Base-by-base conservation (phyloP, 2,113 vertebrate genomes). In the Recurvirostra avosetta region DNA sequence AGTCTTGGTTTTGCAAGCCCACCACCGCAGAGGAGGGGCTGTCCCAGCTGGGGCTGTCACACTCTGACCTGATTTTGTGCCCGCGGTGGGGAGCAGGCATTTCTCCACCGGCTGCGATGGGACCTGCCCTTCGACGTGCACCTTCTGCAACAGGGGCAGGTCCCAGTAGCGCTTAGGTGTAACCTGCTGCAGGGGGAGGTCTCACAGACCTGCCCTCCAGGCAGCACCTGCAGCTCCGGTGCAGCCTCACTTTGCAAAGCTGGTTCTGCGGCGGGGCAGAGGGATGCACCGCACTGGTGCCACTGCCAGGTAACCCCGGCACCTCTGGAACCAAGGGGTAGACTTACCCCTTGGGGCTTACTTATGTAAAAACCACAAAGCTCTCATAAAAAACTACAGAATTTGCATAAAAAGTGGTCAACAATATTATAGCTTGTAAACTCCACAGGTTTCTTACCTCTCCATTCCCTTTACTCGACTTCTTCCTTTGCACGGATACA, bases 181-280 rank as follows among this genome's bases (percentile, higher is more conserved):
- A 56, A 68, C 27, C 49, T 75, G 34, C 25, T 38, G 36, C 32
- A 4, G 0, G 0, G 29, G n/a, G 30, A 90, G 15, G 18, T 38
- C 52, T 55, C 2, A 2, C 32, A 91, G 50, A 55, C 16, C n/a
- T 84, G 45, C 17, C 8, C 68, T 45, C 17, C 25, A 27, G 27
- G n/a, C 59, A 79, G 38, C 19, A 14, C 34, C 20, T 8, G 4
- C 8, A 18, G 29, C 41, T 73, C 55, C 0, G 1, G 29, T 14
- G n/a, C 47, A 75, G 18, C 13, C 6, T 34, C 16, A 4, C 11
- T 72, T 40, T 30, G 32, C 2, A 1, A 56, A 62, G 29, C 22
- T 0, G 0, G 11, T 9, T 55, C 61, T 72, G 61, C 43, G 59
- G 45, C 0, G 3, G 7, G 27, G 12, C 2, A 26, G 0, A 0